A percentile compares a stretch with the other conserved stretches of the same genome.
phyloP scores from a whole-genome alignment of 2,113 vertebrate genomes.

The cat (Felis catus) region F.catus_Fca126_mat1.0 CM031414.1:86552001-86552500 shows the following conservation, averaged over 20 bases:
- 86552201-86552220: background rate
- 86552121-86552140: background rate
- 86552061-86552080: slow-evolving; percentile 24
- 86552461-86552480: background rate
- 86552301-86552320: background rate
- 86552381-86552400: background rate
- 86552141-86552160: background rate
- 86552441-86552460: background rate
- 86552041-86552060: slow-evolving; percentile 60
- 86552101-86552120: background rate
- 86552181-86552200: background rate
- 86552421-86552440: slow-evolving; percentile 33
- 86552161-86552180: background rate
- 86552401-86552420: background rate
- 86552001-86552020: slow-evolving; percentile 86
- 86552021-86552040: slow-evolving; percentile 76
- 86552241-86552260: background rate
- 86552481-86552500: background rate
- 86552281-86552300: background rate
- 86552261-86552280: background rate
- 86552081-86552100: background rate
- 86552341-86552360: background rate
- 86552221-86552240: background rate
- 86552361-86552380: background rate
- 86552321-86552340: background rate